phyloP scores from a whole-genome alignment of 2,113 vertebrate species.

The Sceloporus tristichus region DNA sequence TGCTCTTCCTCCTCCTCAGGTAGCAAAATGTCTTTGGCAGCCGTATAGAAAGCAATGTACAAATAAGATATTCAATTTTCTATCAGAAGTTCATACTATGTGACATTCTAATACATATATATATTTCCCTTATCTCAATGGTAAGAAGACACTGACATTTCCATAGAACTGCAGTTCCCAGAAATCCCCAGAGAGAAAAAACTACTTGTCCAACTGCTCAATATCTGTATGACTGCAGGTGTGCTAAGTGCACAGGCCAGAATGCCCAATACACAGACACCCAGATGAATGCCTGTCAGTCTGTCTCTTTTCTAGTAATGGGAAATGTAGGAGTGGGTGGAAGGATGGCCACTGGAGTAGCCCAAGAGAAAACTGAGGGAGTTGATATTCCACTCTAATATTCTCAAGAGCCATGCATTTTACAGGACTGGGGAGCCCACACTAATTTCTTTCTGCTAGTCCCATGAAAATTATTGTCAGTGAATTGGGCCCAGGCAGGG shows the following conservation, averaged over 20 bases:
- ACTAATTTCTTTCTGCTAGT: accelerated
- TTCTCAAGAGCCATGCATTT: background rate
- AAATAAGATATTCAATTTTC: too few species aligned
- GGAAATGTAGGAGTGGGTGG: background rate
- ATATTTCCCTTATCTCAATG: background rate
- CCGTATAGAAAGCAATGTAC: too few species aligned
- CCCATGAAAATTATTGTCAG: background rate
- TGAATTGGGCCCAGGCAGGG: conserved; percentile 30
- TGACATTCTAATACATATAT: background rate
- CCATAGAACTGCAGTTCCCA: background rate
- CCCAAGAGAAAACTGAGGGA: background rate
- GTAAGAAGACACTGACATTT: background rate
- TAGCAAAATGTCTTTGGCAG: too few species aligned
- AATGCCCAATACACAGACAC: background rate
- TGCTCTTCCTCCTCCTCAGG: too few species aligned
- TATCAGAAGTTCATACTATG: too few species aligned
- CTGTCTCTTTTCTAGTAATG: background rate
- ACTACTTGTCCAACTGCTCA: background rate
- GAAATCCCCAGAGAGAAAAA: background rate
- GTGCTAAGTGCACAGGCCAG: background rate
- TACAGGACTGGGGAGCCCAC: accelerated
- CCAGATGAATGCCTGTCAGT: too few species aligned
- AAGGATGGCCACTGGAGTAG: background rate
- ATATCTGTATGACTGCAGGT: background rate
- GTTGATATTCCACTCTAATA: background rate